Evolutionary conservation across 2,888 invertebrate species (phyloP).

Genomic region (Hydrotaea cyrtoneurina): DNA sequence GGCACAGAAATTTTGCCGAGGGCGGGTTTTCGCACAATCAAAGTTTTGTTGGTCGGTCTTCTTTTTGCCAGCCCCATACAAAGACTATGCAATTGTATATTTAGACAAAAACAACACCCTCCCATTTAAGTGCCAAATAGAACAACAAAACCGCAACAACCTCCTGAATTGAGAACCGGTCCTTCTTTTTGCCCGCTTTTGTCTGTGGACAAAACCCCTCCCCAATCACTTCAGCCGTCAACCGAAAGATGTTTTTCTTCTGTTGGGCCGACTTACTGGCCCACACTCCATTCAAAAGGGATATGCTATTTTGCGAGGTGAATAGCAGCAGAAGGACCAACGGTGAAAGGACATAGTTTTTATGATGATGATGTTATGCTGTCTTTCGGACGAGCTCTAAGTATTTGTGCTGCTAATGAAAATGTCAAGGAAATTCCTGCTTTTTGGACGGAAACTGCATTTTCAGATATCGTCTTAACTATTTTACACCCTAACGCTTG

Average conservation of each 20-base stretch:
- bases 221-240: slow-evolving; percentile 38
- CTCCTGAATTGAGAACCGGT: slow-evolving; percentile 61
- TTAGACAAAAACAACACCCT: too few species aligned
- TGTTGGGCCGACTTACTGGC: background rate
- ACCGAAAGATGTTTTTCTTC: slow-evolving; percentile 38
- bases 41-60: background rate
- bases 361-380: slow-evolving; percentile 47
- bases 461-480: slow-evolving; percentile 78
- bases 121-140: too few species aligned
- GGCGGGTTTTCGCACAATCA: slow-evolving; percentile 62
- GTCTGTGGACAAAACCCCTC: background rate
- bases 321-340: background rate
- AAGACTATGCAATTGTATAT: background rate
- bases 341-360: slow-evolving; percentile 51
- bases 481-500: slow-evolving; percentile 70
- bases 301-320: background rate
- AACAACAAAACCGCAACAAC: slow-evolving; percentile 13
- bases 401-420: slow-evolving; percentile 75
- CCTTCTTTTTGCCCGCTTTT: background rate
- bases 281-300: background rate
- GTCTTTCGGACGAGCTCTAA: slow-evolving; percentile 10
- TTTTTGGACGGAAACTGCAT: slow-evolving; percentile 77
- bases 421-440: slow-evolving; percentile 80
- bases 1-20: slow-evolving; percentile 30
- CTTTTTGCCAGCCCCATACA: slow-evolving; percentile 41